Base-by-base conservation (phyloP, 2,888 invertebrate genomes). In the Nebria brevicollis region DNA sequence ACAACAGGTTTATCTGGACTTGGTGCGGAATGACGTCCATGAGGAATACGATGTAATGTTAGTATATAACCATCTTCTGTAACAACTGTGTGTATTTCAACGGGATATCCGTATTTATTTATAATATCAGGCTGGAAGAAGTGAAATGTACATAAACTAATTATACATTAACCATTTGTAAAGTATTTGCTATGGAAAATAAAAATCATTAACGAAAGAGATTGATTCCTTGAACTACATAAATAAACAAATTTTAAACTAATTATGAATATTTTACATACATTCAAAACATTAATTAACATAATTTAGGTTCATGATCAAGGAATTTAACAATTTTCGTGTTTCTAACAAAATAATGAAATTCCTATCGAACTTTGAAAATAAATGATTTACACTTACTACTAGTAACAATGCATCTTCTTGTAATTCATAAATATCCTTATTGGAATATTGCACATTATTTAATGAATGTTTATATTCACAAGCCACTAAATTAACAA, bases 21-120 rank as follows among this genome's bases (percentile, higher is more conserved):
- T 13, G 41, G 41, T 13, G 11, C 8, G n/a, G 73, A 43, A 20
- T 68, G 3, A 15, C 13, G 26, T 13, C 73, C 73, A 11, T 42
- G 15, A 3, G 73, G 73, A 7, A 73, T 73, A 73, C 73, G 73
- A 13, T 73, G 73, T 11, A 73, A 41, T 73, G 73, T 41, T 2
- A 73, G 41, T 73, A 73, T 42, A 73, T 73, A 73, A 41, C 73
- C 73, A 73, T 73, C 73, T 43, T 73, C 73, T 41, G 73, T 73
- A 41, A 41, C 15, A 11, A 73, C 43, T 42, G 41, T 15, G 26
- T 73, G 73, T n/a, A 73, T 11, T 73, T 73, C 73, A 41, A 73
- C 43, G 20, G 73, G 73, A n/a, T 73, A 73, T 41, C 73, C 73
- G 41, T 73, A 41, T 15, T 73, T 73, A 41, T 26, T 10, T n/a